Evolutionary conservation across 2,888 invertebrate genomes (phyloP), one percentile per base, ranked within the genome.

Genomic region (Drosophila pegasa): DNA sequence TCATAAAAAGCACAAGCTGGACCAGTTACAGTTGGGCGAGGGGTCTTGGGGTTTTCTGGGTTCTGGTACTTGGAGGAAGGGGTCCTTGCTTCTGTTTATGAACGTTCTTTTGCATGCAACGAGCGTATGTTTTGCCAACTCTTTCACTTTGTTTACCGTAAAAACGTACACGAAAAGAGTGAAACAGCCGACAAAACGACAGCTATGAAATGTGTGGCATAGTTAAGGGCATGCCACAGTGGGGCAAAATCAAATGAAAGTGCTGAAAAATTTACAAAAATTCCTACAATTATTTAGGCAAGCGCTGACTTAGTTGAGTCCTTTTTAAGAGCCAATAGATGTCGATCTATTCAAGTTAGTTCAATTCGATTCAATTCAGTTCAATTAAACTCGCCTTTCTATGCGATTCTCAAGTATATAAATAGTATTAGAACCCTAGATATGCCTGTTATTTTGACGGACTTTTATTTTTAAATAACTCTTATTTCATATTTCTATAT

Each of bases 51-150:
- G n/a, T 8, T 4, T 31, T 22, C 9, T 25, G 40, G 41, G 31
- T 33, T 33, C 33, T 33, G 33, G 12, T 12, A 25, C 25, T 3
- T 3, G 5, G 25, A 3, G 25, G 25, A 3, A 25, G 25, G 25
- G 37, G 29, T 14, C 25, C 43, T 47, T 50, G 55, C 65, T 51
- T 57, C 75, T 47, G 71, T 67, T 78, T 70, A 69, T 78, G 59
- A 75, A 83, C 75, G 68, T 82, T 66, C 69, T 37, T 85, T 74
- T 38, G 68, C 77, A 66, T 87, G 82, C 82, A 70, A 14, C 56
- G 50, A 65, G 58, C 87, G 71, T 83, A 80, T 88, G 88, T 88
- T 83, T 70, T 63, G 81, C 78, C 83, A 87, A 86, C 76, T 73
- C 69, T 70, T 79, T 52, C 55, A 62, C 65, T 67, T 82, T 87